Conservation (phyloP, 2,888 invertebrate genomes). For the Caenorhabditis sp. region DNA sequence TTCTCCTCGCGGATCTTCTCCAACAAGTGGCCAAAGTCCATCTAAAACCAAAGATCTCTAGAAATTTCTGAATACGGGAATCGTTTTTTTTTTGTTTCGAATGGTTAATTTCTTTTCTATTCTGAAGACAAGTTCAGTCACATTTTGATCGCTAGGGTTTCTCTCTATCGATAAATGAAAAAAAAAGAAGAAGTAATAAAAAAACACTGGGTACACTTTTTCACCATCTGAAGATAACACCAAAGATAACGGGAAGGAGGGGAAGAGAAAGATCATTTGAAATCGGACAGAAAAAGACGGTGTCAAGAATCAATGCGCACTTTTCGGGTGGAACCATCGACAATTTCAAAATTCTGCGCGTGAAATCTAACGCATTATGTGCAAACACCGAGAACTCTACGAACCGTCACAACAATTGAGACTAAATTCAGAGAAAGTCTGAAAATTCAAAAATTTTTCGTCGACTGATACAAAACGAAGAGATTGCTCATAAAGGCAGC, state of each 20-base stretch:
- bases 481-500: too few species aligned
- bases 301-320: too few species aligned
- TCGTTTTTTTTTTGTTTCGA: background rate
- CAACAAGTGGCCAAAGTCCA: slow-evolving; percentile 54
- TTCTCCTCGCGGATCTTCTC: slow-evolving; percentile 25
- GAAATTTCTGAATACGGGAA: too few species aligned
- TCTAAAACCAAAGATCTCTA: slow-evolving; percentile 48
- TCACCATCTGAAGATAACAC: background rate
- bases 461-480: too few species aligned
- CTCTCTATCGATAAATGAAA: background rate
- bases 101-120: background rate
- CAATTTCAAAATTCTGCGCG: background rate
- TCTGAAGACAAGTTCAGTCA: background rate
- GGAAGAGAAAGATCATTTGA: background rate
- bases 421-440: too few species aligned
- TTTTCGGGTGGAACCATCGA: too few species aligned
- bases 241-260: background rate
- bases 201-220: background rate
- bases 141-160: slow-evolving; percentile 2
- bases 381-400: too few species aligned
- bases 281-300: background rate
- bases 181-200: slow-evolving; percentile 5
- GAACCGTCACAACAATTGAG: too few species aligned
- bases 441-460: too few species aligned
- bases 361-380: background rate